Conservation (phyloP, 2,888 invertebrate species). For the Amphipyra tragopoginis region DNA sequence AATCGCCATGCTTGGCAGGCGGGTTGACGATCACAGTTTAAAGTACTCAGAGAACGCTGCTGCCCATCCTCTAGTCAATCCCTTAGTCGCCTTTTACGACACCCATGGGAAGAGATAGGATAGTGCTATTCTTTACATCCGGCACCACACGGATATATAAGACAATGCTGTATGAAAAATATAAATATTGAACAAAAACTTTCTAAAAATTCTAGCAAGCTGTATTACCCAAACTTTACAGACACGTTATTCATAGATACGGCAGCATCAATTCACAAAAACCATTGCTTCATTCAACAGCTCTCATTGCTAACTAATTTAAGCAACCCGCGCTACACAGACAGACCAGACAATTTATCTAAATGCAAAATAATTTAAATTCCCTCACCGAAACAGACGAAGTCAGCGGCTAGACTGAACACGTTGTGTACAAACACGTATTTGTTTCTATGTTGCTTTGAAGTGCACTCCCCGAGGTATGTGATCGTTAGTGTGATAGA, state of each 20-base stretch:
- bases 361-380: constrained; percentile 19
- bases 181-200: no score
- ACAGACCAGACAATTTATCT: not conserved
- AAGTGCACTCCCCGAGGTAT: constrained; percentile 83
- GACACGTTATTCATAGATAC: not conserved
- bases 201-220: no score
- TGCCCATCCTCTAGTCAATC: no score
- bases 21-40: no score
- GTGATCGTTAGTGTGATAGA: constrained; percentile 81
- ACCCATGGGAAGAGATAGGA: no score
- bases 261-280: not conserved
- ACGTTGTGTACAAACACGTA: constrained; percentile 63
- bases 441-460: constrained; percentile 58
- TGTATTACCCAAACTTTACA: no score
- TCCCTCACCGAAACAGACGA: constrained; percentile 61
- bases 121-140: no score
- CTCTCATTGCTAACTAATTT: not conserved
- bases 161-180: no score
- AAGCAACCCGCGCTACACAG: not conserved
- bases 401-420: constrained; percentile 60
- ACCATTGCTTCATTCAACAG: not conserved
- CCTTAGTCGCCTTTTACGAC: no score
- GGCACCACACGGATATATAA: no score
- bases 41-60: no score
- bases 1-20: no score